Base-by-base conservation (phyloP, 2,888 invertebrate species). In the Empis livida region DNA sequence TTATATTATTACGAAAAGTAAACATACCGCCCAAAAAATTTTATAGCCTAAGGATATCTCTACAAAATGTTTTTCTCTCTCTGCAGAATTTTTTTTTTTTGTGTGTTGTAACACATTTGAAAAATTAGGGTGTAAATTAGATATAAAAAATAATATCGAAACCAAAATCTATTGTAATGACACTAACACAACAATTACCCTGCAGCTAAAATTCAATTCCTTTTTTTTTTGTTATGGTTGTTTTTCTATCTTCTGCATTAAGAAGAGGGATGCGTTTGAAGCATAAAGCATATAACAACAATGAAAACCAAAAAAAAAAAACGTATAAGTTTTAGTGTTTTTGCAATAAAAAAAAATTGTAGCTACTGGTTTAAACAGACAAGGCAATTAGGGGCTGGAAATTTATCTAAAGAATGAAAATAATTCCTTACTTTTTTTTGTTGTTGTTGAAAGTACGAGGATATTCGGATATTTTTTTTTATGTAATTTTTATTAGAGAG, bases 111-210 rank as follows among this genome's bases (percentile, higher is more conserved):
- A 20, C 20, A 20, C 20, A 27, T 27, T 27, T 27, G 6, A 5
- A 27, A 41, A 44, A 44, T 41, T 42, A 41, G 41, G 30, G 48
- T 40, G 40, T 44, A 37, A 42, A 37, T 35, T 44, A n/a, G 20
- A 37, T n/a, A 35, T 35, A 13, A 35, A 35, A 35, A n/a, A 27
- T 3, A 9, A 27, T 27, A 5, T 27, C 23, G 6, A n/a, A 35
- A 44, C 27, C 23, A 42, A 35, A 42, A 41, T 44, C 47, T 44
- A 35, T 38, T 48, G 44, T 48, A 15, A 42, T 44, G 42, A 44
- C 44, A 44, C 48, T 48, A 42, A 48, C 48, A 48, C 44, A 48
- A 48, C 48, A 48, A 48, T 48, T 48, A 41, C 42, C 48, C 48
- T 47, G 16, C n/a, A 27, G 48, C 38, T 46, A 46, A 9, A 17